A percentile compares a stretch with the other conserved stretches of the same genome.
phyloP scores from a whole-genome alignment of 2,797 vertebrate genomes.

The Phrynocephalus vlangalii region DNA sequence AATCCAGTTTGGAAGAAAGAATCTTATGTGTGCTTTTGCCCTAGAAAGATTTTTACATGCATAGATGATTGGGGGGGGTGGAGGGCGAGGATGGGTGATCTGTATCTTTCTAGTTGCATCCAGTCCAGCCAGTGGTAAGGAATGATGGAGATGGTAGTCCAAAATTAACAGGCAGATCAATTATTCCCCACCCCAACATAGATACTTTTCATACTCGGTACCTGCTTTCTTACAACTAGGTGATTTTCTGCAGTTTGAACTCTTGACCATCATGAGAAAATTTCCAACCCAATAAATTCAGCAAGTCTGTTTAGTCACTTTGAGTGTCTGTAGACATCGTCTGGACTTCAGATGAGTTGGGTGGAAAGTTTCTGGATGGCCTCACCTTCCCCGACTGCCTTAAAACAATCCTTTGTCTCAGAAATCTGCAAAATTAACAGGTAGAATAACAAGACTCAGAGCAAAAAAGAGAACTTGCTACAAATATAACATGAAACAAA shows the following conservation, averaged over 20 bases:
- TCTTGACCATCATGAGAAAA: constrained; percentile 19
- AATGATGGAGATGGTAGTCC: not conserved
- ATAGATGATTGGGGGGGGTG: not conserved
- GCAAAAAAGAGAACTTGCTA: not conserved
- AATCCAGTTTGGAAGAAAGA: not conserved
- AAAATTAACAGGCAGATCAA: not conserved
- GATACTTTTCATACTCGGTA: not conserved
- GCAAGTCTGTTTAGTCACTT: constrained; percentile 36
- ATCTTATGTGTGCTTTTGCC: not conserved
- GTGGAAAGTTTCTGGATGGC: constrained; percentile 56
- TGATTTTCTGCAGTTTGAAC: not conserved
- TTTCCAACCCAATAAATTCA: constrained; percentile 52
- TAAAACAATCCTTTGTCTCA: constrained; percentile 28
- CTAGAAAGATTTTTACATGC: not conserved
- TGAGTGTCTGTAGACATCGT: constrained; percentile 46
- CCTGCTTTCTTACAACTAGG: constrained; percentile 18
- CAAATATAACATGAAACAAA: not conserved
- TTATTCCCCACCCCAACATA: not conserved
- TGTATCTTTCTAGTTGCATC: not conserved
- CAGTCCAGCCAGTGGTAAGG: not conserved
- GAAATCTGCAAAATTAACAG: constrained; percentile 45
- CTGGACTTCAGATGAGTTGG: constrained; percentile 50
- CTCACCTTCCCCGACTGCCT: constrained; percentile 42
- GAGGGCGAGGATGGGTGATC: not conserved
- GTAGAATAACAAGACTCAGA: not conserved